Evolutionary conservation across 2,888 invertebrate genomes (phyloP), one percentile per base, ranked within the genome.

Genomic region (Acheta domesticus): DNA sequence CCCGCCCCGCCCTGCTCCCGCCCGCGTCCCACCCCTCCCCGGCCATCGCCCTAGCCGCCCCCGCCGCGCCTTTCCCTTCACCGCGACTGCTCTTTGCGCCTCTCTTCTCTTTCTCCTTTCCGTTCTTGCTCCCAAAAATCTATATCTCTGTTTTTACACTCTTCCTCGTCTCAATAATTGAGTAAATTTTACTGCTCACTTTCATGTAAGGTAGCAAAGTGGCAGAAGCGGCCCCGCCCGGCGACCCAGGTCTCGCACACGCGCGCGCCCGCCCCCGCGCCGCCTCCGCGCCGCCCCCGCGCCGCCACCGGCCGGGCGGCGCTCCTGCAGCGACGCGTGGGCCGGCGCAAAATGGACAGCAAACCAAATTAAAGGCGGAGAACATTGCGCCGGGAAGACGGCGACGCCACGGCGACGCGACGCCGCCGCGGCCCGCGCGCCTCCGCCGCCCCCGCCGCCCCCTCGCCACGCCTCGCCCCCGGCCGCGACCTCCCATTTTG

Each of bases 151-250:
- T 36, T 62, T 62, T n/a, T 62, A 62, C 62, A 62, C 62, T 62
- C 62, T 62, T 62, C 62, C n/a, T 62, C 62, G 62, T 62, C 62
- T 62, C 62, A 62, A 62, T 62, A 62, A 62, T 62, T 62, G 62
- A 62, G 62, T 62, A 62, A 62, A 62, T 62, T 62, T 62, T 62
- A 62, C 62, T 62, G 62, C 62, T 62, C 62, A 62, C 62, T 62
- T 62, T 62, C 62, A 62, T 62, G 62, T n/a, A 62, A 62, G 62
- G 62, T 62, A 62, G 62, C 62, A 62, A 62, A 62, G 62, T 62
- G 62, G n/a, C 62, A 62, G 62, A 62, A 62, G 62, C 62, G 14
- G 62, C 62, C 62, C 62, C n/a, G n/a, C 62, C 62, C 62, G 62
- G 62, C 62, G 62, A 12, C 62, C 62, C 62, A 62, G n/a, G 62